Percentiles rank a stretch among this genome's conserved stretches.
Conservation (phyloP, 2,888 invertebrate species). For the Heliconius ethilla region DNA sequence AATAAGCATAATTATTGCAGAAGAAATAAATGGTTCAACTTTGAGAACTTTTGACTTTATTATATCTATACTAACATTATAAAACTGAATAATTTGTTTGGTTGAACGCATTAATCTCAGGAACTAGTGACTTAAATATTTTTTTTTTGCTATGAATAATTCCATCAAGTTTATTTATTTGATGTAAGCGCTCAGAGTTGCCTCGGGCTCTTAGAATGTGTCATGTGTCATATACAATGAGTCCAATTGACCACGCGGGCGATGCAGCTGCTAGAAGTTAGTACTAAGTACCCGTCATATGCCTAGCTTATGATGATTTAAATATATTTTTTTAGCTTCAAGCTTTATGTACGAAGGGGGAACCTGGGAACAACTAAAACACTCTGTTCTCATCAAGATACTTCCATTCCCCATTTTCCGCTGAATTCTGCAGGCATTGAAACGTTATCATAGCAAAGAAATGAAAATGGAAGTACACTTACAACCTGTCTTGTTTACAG, state of each 20-base stretch:
- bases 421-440: not conserved
- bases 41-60: slow-evolving; percentile 15
- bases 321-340: no score
- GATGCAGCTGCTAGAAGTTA: no score
- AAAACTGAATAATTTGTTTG: not conserved
- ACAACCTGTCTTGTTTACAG: not conserved
- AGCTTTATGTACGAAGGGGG: no score
- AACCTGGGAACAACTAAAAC: not conserved
- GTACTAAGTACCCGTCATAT: no score
- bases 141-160: no score
- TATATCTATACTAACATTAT: not conserved
- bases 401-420: not conserved
- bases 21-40: slow-evolving; percentile 35
- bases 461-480: no score
- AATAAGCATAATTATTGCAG: slow-evolving; percentile 23
- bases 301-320: no score
- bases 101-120: not conserved
- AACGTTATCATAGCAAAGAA: not conserved
- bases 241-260: no score
- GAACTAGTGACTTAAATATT: not conserved
- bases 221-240: no score
- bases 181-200: no score
- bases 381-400: not conserved
- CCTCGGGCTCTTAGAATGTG: no score
- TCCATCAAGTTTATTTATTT: no score